phyloP scores from a whole-genome alignment of 2,888 invertebrate species.

The Lasius platythorax region DNA sequence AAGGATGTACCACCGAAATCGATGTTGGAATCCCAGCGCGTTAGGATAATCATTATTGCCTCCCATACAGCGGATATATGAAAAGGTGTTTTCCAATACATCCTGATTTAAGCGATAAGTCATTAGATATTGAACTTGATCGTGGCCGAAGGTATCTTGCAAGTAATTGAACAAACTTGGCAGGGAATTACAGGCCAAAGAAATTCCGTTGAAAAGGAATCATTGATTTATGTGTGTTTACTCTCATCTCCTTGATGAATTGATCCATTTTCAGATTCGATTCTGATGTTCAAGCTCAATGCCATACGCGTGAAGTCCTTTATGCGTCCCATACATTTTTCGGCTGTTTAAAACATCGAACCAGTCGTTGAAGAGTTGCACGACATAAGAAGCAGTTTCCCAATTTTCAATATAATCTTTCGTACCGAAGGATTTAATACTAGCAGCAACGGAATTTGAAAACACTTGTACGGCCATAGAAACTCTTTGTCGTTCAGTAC shows the following conservation, averaged over 20 bases:
- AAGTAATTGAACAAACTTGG: constrained; percentile 2
- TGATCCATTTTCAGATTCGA: background rate
- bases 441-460: constrained; percentile 5
- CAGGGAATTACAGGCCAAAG: background rate
- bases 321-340: too few species aligned
- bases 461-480: background rate
- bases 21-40: background rate
- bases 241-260: constrained; percentile 2
- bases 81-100: background rate
- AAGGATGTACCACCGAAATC: constrained; percentile 1
- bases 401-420: constrained; percentile 5
- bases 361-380: constrained; percentile 2
- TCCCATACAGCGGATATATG: background rate
- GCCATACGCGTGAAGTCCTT: background rate
- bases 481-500: background rate
- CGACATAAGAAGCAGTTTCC: constrained; percentile 1
- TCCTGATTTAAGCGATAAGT: background rate
- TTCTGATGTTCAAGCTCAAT: background rate
- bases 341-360: background rate
- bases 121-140: constrained; percentile 1
- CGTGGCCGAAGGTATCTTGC: constrained; percentile 1
- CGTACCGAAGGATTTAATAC: background rate
- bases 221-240: constrained; percentile 5
- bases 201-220: constrained; percentile 5
- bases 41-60: background rate